phyloP scores from a whole-genome alignment of 1,140 invertebrate genomes.

The Eriosoma lanigerum region DNA sequence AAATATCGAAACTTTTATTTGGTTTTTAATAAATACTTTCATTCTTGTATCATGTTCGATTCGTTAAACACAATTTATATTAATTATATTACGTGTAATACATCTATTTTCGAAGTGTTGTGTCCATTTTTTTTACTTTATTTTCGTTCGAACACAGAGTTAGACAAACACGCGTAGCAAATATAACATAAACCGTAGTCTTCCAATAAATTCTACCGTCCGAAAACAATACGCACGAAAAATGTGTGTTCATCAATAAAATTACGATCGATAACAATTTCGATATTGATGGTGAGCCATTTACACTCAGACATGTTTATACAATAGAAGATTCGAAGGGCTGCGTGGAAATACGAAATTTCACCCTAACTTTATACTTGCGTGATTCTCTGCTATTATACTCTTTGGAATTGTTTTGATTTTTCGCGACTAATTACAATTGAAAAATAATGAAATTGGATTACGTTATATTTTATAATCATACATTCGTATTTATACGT shows the following conservation, averaged over 20 bases:
- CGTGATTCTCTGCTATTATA: no score
- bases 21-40: background rate
- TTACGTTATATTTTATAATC: background rate
- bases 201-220: background rate
- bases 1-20: background rate
- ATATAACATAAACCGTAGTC: background rate
- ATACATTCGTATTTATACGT: background rate
- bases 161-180: background rate
- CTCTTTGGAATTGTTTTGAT: background rate
- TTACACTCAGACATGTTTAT: background rate
- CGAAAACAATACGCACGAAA: background rate
- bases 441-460: background rate
- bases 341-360: background rate
- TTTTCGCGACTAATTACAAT: background rate
- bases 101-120: no score
- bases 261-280: background rate
- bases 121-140: background rate
- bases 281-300: background rate
- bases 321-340: background rate
- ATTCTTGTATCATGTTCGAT: background rate
- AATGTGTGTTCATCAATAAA: constrained; percentile 9
- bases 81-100: no score
- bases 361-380: background rate
- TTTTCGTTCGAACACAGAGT: no score
- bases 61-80: background rate